Evolutionary conservation across 2,797 vertebrate genomes (phyloP).

Genomic region (Mus spretus): DNA sequence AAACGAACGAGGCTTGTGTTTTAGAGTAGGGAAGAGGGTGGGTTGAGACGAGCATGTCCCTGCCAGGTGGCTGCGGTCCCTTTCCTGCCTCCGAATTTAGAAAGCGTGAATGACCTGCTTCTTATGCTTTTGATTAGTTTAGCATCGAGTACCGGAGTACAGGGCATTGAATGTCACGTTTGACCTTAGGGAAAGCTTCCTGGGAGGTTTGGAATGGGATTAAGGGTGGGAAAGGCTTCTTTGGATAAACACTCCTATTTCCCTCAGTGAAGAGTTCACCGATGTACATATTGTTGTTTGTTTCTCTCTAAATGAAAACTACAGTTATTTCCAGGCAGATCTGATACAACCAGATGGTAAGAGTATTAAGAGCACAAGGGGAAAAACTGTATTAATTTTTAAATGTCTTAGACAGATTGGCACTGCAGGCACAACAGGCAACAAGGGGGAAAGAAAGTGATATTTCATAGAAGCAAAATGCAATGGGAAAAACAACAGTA

Average conservation of each 20-base stretch:
- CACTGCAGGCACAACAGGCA: not conserved
- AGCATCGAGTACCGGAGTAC: not conserved
- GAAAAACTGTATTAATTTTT: not conserved
- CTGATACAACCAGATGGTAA: slow-evolving; percentile 69
- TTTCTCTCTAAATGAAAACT: slow-evolving; percentile 64
- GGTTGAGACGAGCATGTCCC: not conserved
- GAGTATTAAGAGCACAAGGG: slow-evolving; percentile 11
- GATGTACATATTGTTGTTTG: slow-evolving; percentile 1
- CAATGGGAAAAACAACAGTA: not conserved
- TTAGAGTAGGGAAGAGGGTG: not conserved
- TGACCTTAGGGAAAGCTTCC: slow-evolving; percentile 69
- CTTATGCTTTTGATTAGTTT: slow-evolving; percentile 78
- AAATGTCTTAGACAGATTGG: not conserved
- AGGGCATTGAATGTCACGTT: slow-evolving; percentile 45
- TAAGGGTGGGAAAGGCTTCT: slow-evolving; percentile 61
- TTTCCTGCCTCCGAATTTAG: slow-evolving; percentile 62
- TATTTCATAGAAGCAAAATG: slow-evolving; percentile 26
- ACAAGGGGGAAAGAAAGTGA: slow-evolving; percentile 8
- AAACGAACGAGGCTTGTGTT: not conserved
- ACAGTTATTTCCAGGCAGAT: slow-evolving; percentile 37
- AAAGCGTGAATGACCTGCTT: slow-evolving; percentile 69
- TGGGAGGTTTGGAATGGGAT: slow-evolving; percentile 59
- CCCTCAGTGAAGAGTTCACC: not conserved
- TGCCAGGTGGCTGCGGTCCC: slow-evolving; percentile 68
- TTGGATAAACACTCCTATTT: slow-evolving; percentile 13